These are phyloP conservation scores for Chironomus tentans DNA, from an alignment of 2,888 invertebrate species.

Conservation along the genomic window DNA sequence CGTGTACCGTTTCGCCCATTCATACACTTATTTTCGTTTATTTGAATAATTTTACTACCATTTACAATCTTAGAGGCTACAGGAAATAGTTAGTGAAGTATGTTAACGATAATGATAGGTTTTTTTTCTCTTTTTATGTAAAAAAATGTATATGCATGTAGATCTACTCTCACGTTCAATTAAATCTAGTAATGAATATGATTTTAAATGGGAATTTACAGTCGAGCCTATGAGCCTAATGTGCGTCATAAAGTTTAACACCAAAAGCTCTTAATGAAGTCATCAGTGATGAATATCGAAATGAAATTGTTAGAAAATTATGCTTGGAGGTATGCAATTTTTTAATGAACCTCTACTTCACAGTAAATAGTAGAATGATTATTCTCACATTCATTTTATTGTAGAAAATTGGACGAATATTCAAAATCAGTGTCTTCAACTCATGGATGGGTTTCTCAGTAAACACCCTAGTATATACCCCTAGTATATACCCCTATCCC, in stretches of 20 bases:
- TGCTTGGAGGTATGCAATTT: too few relatives aligned
- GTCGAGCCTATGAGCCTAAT: not conserved
- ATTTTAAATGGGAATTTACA: not conserved
- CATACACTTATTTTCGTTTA: not conserved
- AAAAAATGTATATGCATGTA: not conserved
- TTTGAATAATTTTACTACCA: not conserved
- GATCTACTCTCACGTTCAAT: not conserved
- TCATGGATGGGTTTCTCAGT: too few relatives aligned
- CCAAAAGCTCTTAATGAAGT: not conserved
- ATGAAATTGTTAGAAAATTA: too few relatives aligned
- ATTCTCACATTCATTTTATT: too few relatives aligned
- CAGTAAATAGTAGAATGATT: too few relatives aligned
- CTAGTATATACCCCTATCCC: too few relatives aligned
- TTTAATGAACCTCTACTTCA: too few relatives aligned
- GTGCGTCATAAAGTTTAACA: not conserved
- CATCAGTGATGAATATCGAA: not conserved
- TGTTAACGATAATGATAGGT: conserved; percentile 1
- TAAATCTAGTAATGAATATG: not conserved
- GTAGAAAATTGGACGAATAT: too few relatives aligned
- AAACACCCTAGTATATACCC: too few relatives aligned
- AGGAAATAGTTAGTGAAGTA: conserved; percentile 12
- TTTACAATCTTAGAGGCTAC: not conserved
- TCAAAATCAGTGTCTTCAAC: too few relatives aligned
- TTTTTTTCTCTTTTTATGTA: not conserved
- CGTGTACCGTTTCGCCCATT: conserved; percentile 1